Evolutionary conservation across 2,113 vertebrate species (phyloP), one percentile per base, ranked within the genome.

Genomic region (Charadrius vociferus): DNA sequence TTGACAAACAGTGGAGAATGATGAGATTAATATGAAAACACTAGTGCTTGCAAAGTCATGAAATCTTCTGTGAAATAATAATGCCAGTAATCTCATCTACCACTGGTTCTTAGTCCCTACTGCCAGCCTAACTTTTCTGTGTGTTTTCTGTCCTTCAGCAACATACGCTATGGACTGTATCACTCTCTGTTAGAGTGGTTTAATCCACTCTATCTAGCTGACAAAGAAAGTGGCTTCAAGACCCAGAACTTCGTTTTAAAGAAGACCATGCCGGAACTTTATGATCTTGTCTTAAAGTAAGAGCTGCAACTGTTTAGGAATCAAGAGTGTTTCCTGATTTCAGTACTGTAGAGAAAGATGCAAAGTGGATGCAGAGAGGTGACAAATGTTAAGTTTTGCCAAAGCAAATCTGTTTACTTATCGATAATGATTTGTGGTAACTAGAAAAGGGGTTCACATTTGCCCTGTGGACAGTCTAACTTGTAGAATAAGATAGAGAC

Each of bases 131-230:
- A 81, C 63, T 49, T n/a, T 59, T 53, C 34, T 86, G 36, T 78
- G 41, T 84, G 45, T 97, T 93, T 93, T 96, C 75, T 93, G 68
- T 61, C 96, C 95, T 78, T 62, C 87, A 99, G 99, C 94, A 98
- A 99, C 11, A 86, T 99, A 30, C 98, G 92, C 89, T 99, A 99
- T 37, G 99, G 99, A 34, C 98, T 99, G 10, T 99, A 99, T 84
- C 98, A 99, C 94, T 99, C 99, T 2, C 96, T 99, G 56, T 98
- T 98, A 52, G 99, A 99, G 87, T 99, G 99, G 99, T 99, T 99
- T 93, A 95, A 99, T 91, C 99, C 99, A 2, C 97, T 99, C 49
- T 99, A 99, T 92, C 95, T 99, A 13, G 90, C 81, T n/a, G 99
- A 99, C 97, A 99, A 99, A 96, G 88, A 98, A 79, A 98, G 93